A percentile compares a stretch with the other conserved stretches of the same genome.
phyloP scores from a whole-genome alignment of 2,888 invertebrate species.

The Craniophora ligustri region DNA sequence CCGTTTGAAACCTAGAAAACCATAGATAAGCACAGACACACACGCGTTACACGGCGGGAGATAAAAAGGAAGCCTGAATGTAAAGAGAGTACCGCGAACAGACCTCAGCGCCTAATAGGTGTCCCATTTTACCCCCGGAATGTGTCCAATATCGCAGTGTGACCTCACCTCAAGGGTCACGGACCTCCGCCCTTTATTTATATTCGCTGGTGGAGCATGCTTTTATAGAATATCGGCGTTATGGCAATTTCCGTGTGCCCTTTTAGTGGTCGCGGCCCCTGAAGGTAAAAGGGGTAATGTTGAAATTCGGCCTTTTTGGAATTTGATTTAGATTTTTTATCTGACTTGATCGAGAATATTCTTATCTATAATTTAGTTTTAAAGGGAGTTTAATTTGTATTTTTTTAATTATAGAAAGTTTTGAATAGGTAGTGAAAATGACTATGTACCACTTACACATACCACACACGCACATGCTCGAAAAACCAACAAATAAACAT shows the following conservation, averaged over 20 bases:
- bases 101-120: constrained; percentile 35
- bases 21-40: too few species aligned
- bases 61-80: constrained; percentile 16
- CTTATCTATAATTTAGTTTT: too few species aligned
- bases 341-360: too few species aligned
- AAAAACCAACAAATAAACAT: too few species aligned
- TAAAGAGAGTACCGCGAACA: constrained; percentile 18
- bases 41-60: too few species aligned
- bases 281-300: constrained; percentile 23
- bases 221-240: constrained; percentile 48
- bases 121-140: constrained; percentile 42
- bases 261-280: constrained; percentile 28
- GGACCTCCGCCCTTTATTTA: constrained; percentile 45
- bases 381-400: too few species aligned
- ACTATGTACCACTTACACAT: too few species aligned
- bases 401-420: too few species aligned
- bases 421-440: too few species aligned
- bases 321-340: too few species aligned
- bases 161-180: constrained; percentile 39
- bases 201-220: constrained; percentile 34
- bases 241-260: constrained; percentile 37
- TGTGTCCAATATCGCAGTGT: constrained; percentile 47
- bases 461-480: too few species aligned
- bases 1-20: too few species aligned
- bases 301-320: constrained; percentile 8